A percentile compares a stretch with the other conserved stretches of the same genome.
Evolutionary conservation across 2,888 invertebrate genomes (phyloP).

Genomic region (Mechanitis messenoides): DNA sequence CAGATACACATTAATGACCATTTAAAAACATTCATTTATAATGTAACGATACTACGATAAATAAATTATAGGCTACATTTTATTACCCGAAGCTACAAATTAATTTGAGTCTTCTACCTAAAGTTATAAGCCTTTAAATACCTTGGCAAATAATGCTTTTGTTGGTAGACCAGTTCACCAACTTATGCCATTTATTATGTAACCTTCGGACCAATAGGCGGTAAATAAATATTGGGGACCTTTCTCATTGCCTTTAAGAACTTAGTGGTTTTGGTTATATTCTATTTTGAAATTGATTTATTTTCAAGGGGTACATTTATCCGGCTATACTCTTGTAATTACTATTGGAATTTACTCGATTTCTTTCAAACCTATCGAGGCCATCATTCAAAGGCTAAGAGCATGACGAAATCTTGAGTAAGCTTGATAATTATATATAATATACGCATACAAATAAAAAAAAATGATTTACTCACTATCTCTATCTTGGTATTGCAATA

Average conservation of each 20-base stretch:
- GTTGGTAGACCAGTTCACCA: conserved; percentile 44
- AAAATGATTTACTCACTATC: too few relatives aligned
- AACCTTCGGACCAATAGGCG: conserved; percentile 42
- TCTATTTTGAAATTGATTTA: background rate
- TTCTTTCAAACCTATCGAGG: too few relatives aligned
- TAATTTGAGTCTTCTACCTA: conserved; percentile 36
- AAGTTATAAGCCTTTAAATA: conserved; percentile 33
- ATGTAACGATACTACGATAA: conserved; percentile 33
- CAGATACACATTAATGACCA: conserved; percentile 28
- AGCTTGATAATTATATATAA: too few relatives aligned
- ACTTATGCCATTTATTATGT: conserved; percentile 57
- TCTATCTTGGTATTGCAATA: too few relatives aligned
- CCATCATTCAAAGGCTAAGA: too few relatives aligned
- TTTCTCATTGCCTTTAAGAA: conserved; percentile 21
- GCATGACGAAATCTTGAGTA: too few relatives aligned
- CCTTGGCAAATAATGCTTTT: conserved; percentile 43
- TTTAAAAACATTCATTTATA: conserved; percentile 34
- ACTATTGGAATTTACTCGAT: too few relatives aligned
- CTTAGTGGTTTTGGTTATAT: conserved; percentile 15
- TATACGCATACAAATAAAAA: too few relatives aligned
- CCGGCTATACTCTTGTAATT: too few relatives aligned
- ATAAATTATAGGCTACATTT: conserved; percentile 35
- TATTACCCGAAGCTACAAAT: conserved; percentile 37
- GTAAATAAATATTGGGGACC: conserved; percentile 38
- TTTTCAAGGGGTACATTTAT: background rate